Conservation (phyloP, 2,888 invertebrate species). For the Eupithecia insigniata region DNA sequence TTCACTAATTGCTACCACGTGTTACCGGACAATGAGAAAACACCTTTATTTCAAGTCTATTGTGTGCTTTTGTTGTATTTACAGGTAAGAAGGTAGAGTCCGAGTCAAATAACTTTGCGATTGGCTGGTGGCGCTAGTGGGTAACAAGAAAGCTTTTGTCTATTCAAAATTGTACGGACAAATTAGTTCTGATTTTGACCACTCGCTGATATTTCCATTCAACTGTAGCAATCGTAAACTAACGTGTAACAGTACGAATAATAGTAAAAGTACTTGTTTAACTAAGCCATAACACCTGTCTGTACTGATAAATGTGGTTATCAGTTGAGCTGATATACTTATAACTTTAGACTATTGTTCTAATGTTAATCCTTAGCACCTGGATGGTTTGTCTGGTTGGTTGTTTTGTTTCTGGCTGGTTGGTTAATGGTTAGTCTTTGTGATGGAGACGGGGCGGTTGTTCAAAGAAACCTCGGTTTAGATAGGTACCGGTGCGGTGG, state of each 20-base stretch:
- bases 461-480: not conserved
- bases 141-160: not conserved
- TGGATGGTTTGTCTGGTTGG: not conserved
- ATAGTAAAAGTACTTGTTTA: slow-evolving; percentile 13
- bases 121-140: not conserved
- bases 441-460: not conserved
- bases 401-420: not conserved
- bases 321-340: slow-evolving; percentile 13
- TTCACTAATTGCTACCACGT: slow-evolving; percentile 56
- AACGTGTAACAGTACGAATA: not conserved
- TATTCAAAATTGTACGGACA: not conserved
- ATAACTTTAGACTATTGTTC: slow-evolving; percentile 2
- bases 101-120: not conserved
- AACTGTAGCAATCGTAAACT: not conserved
- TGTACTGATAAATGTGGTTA: slow-evolving; percentile 6
- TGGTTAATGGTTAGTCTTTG: not conserved
- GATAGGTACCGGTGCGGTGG: not conserved
- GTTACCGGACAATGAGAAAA: slow-evolving; percentile 53
- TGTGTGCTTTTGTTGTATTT: slow-evolving; percentile 45
- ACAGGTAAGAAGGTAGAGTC: slow-evolving; percentile 34
- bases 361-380: slow-evolving; percentile 11
- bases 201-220: not conserved
- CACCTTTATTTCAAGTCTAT: slow-evolving; percentile 44
- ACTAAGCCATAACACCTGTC: slow-evolving; percentile 39
- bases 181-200: not conserved